phyloP scores from a whole-genome alignment of 2,797 vertebrate species.

The Spizella passerina region DNA sequence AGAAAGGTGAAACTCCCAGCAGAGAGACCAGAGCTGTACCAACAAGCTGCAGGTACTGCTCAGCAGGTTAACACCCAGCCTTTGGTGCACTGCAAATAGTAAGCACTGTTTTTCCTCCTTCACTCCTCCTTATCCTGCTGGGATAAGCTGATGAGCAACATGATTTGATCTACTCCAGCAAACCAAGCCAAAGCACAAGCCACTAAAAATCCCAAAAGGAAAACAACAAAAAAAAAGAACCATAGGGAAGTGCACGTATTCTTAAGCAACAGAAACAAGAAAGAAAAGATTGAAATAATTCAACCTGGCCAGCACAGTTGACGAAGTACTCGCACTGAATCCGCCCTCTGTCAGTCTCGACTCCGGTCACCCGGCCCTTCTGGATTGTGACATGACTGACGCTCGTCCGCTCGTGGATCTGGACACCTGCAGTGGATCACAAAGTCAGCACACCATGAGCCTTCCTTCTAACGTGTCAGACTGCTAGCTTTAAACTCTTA shows the following conservation, averaged over 20 bases:
- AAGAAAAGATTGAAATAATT: background rate
- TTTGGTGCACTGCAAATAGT: background rate
- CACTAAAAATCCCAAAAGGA: background rate
- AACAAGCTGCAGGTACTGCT: background rate
- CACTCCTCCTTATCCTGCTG: background rate
- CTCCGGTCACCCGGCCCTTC: background rate
- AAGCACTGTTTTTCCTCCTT: background rate
- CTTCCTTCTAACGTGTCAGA: background rate
- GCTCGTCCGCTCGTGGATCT: conserved; percentile 34
- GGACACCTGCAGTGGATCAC: conserved; percentile 80
- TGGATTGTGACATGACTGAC: background rate
- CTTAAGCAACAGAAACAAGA: background rate
- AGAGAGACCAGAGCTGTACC: background rate
- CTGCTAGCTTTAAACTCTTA: background rate
- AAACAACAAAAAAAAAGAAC: conserved; percentile 41
- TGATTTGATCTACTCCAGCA: background rate
- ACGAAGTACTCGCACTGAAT: background rate
- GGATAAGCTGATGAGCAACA: background rate
- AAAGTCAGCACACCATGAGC: background rate
- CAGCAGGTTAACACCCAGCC: background rate
- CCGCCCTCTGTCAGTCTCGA: background rate
- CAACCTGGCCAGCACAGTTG: conserved; percentile 27
- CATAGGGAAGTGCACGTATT: background rate
- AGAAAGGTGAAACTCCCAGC: background rate
- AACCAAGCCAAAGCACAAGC: background rate